phyloP scores from a whole-genome alignment of 1,140 invertebrate genomes.

The Eumaeus atala region DNA sequence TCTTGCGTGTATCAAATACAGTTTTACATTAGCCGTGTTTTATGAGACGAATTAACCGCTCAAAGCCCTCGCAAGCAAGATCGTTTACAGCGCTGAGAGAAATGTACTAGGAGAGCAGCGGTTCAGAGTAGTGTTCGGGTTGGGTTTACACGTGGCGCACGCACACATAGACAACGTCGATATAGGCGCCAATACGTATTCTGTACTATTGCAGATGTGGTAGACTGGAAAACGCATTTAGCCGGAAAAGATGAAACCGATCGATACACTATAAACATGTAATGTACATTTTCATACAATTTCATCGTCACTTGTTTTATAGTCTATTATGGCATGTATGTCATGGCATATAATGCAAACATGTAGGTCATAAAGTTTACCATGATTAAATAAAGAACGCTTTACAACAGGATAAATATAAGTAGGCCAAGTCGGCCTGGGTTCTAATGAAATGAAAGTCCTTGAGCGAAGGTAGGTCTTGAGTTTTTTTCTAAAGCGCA shows the following conservation, averaged over 20 bases:
- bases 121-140: slow-evolving; percentile 28
- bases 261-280: slow-evolving; percentile 38
- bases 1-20: slow-evolving; percentile 16
- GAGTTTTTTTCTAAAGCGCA: slow-evolving; percentile 57
- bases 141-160: slow-evolving; percentile 62
- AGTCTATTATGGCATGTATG: no score
- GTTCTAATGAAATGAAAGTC: slow-evolving; percentile 58
- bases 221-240: slow-evolving; percentile 66
- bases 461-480: slow-evolving; percentile 49
- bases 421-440: slow-evolving; percentile 20
- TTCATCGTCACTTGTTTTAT: slow-evolving; percentile 7
- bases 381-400: slow-evolving; percentile 14
- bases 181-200: slow-evolving; percentile 30
- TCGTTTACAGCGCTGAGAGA: slow-evolving; percentile 64
- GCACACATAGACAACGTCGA: slow-evolving; percentile 35
- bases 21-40: slow-evolving; percentile 22
- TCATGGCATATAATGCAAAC: neutral
- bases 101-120: slow-evolving; percentile 54
- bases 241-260: slow-evolving; percentile 60
- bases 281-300: slow-evolving; percentile 7
- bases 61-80: slow-evolving; percentile 63
- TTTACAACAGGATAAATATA: slow-evolving; percentile 20
- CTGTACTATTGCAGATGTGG: slow-evolving; percentile 50
- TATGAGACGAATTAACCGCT: slow-evolving; percentile 40
- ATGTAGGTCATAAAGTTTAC: slow-evolving; percentile 11